Percentiles rank a stretch among this genome's conserved stretches.
These are phyloP conservation scores for Drosophila bocqueti DNA, from an alignment of 1,140 invertebrate species.

Conservation along the genomic window DNA sequence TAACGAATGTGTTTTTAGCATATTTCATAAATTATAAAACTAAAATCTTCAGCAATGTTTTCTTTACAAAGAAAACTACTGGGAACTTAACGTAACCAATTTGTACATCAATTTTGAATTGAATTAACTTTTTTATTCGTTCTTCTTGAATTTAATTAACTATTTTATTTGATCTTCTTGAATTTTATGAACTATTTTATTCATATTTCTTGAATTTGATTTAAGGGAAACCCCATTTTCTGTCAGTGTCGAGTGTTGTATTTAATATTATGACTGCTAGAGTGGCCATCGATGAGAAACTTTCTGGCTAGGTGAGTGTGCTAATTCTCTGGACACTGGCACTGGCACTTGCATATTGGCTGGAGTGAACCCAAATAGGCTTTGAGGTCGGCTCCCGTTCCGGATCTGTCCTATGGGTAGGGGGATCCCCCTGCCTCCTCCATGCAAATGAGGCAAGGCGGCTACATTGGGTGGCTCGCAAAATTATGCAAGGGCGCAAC, in stretches of 20 bases:
- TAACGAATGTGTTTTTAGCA: too few relatives aligned
- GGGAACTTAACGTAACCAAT: too few relatives aligned
- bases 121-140: too few relatives aligned
- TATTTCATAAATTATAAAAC: too few relatives aligned
- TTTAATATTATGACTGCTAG: conserved; percentile 36
- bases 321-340: conserved; percentile 50
- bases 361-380: conserved; percentile 54
- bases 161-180: too few relatives aligned
- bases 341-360: conserved; percentile 5
- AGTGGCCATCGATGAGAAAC: conserved; percentile 36
- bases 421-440: background rate
- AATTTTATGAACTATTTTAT: too few relatives aligned
- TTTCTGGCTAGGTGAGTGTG: conserved; percentile 52
- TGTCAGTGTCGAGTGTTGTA: background rate
- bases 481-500: conserved; percentile 61
- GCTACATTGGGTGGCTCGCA: conserved; percentile 1
- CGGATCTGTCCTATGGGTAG: conserved; percentile 1
- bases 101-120: too few relatives aligned
- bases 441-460: conserved; percentile 50
- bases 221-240: background rate
- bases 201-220: background rate
- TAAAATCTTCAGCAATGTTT: too few relatives aligned
- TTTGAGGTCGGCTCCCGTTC: conserved; percentile 29
- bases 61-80: too few relatives aligned
- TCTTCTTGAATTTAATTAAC: too few relatives aligned